These are phyloP conservation scores for Callitettix versicolor DNA, from an alignment of 1,140 invertebrate species.

Conservation along the genomic window DNA sequence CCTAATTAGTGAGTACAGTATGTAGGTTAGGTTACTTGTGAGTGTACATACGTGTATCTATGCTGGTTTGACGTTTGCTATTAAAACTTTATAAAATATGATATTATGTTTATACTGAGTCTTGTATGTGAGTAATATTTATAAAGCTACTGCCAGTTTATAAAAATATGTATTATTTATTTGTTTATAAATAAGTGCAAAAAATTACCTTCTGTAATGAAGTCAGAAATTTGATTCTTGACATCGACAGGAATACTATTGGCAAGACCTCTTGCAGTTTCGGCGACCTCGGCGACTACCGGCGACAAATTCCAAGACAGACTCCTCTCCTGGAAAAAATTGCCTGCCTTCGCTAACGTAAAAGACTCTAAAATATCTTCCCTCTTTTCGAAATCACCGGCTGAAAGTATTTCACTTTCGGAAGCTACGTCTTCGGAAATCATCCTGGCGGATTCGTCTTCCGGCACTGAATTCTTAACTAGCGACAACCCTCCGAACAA, in stretches of 20 bases:
- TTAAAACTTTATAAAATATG: too few relatives aligned
- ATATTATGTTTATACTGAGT: too few relatives aligned
- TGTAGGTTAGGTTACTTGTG: too few relatives aligned
- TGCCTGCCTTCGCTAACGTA: constrained; percentile 39
- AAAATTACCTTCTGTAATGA: constrained; percentile 48
- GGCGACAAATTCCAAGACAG: constrained; percentile 41
- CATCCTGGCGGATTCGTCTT: constrained; percentile 4
- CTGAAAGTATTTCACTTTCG: constrained; percentile 38
- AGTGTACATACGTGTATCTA: too few relatives aligned
- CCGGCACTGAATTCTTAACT: constrained; percentile 33
- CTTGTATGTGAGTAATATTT: too few relatives aligned
- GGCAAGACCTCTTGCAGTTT: constrained; percentile 40
- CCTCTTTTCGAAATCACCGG: constrained; percentile 39
- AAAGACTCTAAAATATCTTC: constrained; percentile 48
- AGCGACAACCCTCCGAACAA: constrained; percentile 44
- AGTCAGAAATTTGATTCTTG: constrained; percentile 40
- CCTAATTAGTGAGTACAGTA: too few relatives aligned
- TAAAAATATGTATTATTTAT: too few relatives aligned
- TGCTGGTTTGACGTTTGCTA: too few relatives aligned
- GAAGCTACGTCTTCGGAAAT: constrained; percentile 30
- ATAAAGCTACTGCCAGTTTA: too few relatives aligned
- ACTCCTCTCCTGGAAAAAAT: constrained; percentile 47
- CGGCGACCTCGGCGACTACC: constrained; percentile 35
- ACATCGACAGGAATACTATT: constrained; percentile 38
- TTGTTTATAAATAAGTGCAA: too few relatives aligned